Evolutionary conservation across 1,140 invertebrate genomes (phyloP).

Genomic region (Stenopsyche tienmushanensis): DNA sequence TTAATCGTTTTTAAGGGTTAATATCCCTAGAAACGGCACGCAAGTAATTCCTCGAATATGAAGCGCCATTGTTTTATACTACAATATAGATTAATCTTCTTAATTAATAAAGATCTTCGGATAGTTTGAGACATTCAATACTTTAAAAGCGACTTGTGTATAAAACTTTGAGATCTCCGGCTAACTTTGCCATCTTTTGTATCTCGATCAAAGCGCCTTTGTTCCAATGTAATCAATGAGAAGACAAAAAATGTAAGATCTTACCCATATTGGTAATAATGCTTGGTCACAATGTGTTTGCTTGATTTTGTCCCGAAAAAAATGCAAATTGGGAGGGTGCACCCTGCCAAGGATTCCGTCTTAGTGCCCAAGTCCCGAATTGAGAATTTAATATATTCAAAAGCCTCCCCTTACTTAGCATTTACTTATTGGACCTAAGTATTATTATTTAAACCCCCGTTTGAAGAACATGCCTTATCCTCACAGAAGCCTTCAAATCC

Average conservation of each 20-base stretch:
- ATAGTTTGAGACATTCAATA: too few species aligned
- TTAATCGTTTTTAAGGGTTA: too few species aligned
- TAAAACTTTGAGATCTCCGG: too few species aligned
- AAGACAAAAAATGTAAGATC: not conserved
- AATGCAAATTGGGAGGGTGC: conserved; percentile 19
- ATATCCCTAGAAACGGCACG: too few species aligned
- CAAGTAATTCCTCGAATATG: too few species aligned
- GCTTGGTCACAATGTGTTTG: not conserved
- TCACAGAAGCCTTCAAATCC: conserved; percentile 13
- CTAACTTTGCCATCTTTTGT: not conserved
- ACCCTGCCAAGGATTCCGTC: not conserved
- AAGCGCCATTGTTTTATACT: too few species aligned
- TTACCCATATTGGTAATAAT: not conserved
- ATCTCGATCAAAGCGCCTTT: not conserved
- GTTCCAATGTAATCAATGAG: not conserved
- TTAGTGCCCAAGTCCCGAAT: conserved; percentile 15
- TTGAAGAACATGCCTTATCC: conserved; percentile 4
- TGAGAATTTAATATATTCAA: conserved; percentile 31
- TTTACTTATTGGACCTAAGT: conserved; percentile 25
- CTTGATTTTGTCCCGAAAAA: not conserved
- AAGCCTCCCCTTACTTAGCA: conserved; percentile 27
- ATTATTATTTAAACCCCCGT: conserved; percentile 11
- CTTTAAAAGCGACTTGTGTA: too few species aligned
- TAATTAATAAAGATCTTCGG: too few species aligned
- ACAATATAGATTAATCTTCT: too few species aligned